phyloP scores from a whole-genome alignment of 2,888 invertebrate genomes.

The Pemphredon lugubris region DNA sequence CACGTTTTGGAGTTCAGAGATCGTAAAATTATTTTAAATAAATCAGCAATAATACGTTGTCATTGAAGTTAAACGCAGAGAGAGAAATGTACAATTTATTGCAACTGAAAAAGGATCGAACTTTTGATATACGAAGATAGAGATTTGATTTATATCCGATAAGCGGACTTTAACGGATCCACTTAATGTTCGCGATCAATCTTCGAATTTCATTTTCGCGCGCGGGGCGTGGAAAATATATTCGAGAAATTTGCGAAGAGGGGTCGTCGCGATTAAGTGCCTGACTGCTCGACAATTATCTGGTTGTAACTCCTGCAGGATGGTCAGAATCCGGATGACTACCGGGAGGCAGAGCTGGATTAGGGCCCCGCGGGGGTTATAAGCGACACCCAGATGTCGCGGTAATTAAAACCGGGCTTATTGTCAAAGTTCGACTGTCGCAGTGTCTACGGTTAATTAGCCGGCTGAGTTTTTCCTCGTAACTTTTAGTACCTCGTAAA shows the following conservation, averaged over 20 bases:
- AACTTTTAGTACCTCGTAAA: slow-evolving; percentile 60
- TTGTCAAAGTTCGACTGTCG: slow-evolving; percentile 75
- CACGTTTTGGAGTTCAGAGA: no score
- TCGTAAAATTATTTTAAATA: no score
- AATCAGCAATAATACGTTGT: no score
- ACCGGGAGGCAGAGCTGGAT: slow-evolving; percentile 47
- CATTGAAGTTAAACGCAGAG: no score
- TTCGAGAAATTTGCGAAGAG: slow-evolving; percentile 20
- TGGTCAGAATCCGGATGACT: slow-evolving; percentile 69
- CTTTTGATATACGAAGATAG: no score
- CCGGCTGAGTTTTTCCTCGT: slow-evolving; percentile 56
- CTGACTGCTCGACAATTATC: slow-evolving; percentile 67
- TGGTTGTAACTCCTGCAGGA: slow-evolving; percentile 71
- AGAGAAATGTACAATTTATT: no score
- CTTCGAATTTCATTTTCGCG: slow-evolving; percentile 44
- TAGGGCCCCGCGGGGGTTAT: slow-evolving; percentile 69
- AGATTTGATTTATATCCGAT: not conserved
- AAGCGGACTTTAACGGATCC: not conserved
- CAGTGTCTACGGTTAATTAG: slow-evolving; percentile 57
- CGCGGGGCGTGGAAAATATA: slow-evolving; percentile 15
- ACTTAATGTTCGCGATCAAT: slow-evolving; percentile 8
- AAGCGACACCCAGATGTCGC: slow-evolving; percentile 79
- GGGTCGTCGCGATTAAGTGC: slow-evolving; percentile 42
- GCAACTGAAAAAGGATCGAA: no score
- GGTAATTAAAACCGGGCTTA: slow-evolving; percentile 79